Percentiles rank a stretch among this genome's conserved stretches.
Conservation (phyloP, 2,888 invertebrate species). For the Amorpha juglandis region DNA sequence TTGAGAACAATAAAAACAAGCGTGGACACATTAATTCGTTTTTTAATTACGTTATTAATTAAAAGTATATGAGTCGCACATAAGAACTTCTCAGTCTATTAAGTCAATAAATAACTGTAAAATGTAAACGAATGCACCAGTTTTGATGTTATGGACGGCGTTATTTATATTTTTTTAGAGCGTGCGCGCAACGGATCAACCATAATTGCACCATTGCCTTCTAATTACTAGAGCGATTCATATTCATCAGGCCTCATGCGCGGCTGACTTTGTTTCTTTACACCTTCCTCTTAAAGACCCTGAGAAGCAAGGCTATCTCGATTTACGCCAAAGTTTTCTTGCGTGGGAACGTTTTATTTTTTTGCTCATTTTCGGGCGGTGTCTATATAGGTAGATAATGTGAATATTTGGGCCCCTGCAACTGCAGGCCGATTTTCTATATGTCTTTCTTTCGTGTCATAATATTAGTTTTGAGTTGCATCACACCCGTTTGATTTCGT, state of each 20-base stretch:
- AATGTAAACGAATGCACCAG: conserved; percentile 7
- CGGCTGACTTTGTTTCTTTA: conserved; percentile 49
- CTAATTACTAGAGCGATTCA: conserved; percentile 56
- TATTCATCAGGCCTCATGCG: conserved; percentile 49
- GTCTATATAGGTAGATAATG: background rate
- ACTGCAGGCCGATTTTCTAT: background rate
- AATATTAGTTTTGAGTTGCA: conserved; percentile 37
- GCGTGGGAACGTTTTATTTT: conserved; percentile 52
- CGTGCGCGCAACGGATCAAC: conserved; percentile 41
- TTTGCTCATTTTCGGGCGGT: conserved; percentile 33
- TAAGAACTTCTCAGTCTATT: background rate
- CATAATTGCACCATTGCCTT: conserved; percentile 57
- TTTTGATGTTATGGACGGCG: background rate
- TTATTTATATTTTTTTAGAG: background rate
- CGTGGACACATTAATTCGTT: background rate
- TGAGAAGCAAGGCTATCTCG: conserved; percentile 40
- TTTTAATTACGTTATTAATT: background rate
- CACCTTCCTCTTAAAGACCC: conserved; percentile 39
- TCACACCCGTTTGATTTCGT: conserved; percentile 34
- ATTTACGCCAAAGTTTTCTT: conserved; percentile 35
- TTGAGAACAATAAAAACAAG: background rate
- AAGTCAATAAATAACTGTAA: conserved; percentile 4
- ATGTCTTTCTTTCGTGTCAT: conserved; percentile 31
- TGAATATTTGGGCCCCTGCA: too few species aligned
- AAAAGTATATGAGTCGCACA: background rate